Evolutionary conservation across 1,140 invertebrate species (phyloP).

Genomic region (Pogonomyrmex californicus): DNA sequence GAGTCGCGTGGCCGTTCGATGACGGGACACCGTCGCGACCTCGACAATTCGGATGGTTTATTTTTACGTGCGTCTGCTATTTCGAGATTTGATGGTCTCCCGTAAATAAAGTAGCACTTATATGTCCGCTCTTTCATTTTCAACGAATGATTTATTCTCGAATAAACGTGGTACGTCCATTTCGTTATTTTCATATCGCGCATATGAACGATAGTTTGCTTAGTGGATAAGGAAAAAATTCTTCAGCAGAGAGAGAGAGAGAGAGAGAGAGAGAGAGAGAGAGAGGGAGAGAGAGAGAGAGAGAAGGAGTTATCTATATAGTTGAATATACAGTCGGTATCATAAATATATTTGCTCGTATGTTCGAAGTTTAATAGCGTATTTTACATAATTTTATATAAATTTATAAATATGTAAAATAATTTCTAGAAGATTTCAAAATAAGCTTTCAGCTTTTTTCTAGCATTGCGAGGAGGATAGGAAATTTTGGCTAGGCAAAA

Average conservation of each 20-base stretch:
- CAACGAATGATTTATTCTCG: conserved; percentile 15
- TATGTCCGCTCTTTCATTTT: conserved; percentile 18
- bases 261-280: too few species aligned
- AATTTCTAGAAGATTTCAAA: neutral
- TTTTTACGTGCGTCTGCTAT: conserved; percentile 58
- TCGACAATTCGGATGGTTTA: conserved; percentile 62
- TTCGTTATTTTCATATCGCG: neutral
- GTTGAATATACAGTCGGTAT: neutral
- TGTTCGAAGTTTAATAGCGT: neutral
- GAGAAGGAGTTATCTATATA: neutral
- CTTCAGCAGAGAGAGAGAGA: neutral
- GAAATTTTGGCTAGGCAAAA: neutral
- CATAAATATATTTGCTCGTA: neutral
- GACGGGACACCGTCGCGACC: conserved; percentile 56
- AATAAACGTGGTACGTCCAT: neutral
- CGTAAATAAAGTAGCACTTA: conserved; percentile 48
- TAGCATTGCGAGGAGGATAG: too few species aligned
- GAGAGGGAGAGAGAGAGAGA: too few species aligned
- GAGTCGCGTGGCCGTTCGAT: conserved; percentile 39
- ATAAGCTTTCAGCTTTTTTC: neutral
- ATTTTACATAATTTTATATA: neutral
- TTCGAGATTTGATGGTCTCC: conserved; percentile 46
- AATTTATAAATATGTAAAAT: too few species aligned
- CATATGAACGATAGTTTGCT: neutral
- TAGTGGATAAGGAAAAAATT: neutral